Evolutionary conservation across 2,113 vertebrate species (phyloP), one percentile per base, ranked within the genome.

Genomic region (Fregata magnificens): DNA sequence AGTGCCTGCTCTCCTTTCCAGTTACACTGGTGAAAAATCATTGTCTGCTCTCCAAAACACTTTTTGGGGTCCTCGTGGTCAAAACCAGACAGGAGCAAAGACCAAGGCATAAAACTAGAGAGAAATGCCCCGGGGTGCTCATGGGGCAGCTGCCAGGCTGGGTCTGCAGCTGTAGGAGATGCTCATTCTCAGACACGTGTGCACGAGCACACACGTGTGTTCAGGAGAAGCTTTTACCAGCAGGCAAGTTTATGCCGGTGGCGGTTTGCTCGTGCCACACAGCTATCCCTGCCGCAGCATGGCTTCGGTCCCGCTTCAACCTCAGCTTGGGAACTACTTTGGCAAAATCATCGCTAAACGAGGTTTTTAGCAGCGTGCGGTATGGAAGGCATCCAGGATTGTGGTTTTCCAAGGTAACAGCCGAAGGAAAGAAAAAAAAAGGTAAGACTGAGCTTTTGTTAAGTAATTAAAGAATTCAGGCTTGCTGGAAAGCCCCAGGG

Each of bases 401-500:
- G 90, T 69, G 96, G 92, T 82, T 96, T 97, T 93, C 86, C 71
- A 85, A 96, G 92, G 94, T 92, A 95, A 42, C 56, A 84, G 81
- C 32, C 5, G 8, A 90, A 34, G 49, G 38, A 80, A 62, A 58
- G 28, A 31, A 25, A 44, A 40, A 25, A 50, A 45, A 88, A 71
- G 66, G 79, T 69, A 82, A 93, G 77, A 6, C 17, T 28, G 71
- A 91, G 93, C 38, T 91, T 93, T 94, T 91, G 90, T 95, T 91
- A 91, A 94, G 95, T 96, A 95, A 97, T 96, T 94, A 96, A 96
- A 92, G 95, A 90, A 95, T 82, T 91, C 56, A 22, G 49, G 50
- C 85, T 93, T 72, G 31, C 82, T 96, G 85, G 87, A 90, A 94
- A 90, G 93, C 94, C 96, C 94, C 67, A 78, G 84, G 93, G 96